A percentile compares a stretch with the other conserved stretches of the same genome.
phyloP scores from a whole-genome alignment of 2,797 vertebrate species.

The Syndactyla subalaris region DNA sequence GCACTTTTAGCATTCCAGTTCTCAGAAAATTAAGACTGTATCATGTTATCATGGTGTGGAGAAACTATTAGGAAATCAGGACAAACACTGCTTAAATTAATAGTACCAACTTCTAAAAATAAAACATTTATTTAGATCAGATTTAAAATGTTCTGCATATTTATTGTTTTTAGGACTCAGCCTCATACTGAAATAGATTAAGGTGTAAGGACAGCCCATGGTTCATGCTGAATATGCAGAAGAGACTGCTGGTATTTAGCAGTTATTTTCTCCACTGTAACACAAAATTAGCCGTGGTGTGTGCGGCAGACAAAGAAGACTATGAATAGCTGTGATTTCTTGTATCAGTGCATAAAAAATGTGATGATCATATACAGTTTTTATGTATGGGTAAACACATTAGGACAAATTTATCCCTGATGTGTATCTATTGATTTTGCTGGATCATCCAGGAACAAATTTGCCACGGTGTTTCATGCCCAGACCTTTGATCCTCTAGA shows the following conservation, averaged over 20 bases:
- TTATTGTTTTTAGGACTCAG: neutral
- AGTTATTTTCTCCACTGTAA: neutral
- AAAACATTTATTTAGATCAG: neutral
- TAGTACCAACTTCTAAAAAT: neutral
- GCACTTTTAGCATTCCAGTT: conserved; percentile 47
- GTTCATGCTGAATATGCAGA: neutral
- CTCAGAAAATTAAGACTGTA: conserved; percentile 66
- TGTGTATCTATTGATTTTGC: conserved; percentile 11
- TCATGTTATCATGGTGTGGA: neutral
- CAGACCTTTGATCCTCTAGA: conserved; percentile 1
- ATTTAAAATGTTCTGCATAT: neutral
- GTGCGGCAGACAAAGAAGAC: neutral
- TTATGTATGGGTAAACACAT: neutral
- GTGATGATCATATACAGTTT: neutral
- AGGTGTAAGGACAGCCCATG: neutral
- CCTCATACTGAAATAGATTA: neutral
- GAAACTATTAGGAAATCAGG: conserved; percentile 49
- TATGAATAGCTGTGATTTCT: conserved; percentile 18
- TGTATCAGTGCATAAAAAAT: neutral
- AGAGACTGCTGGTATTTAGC: neutral
- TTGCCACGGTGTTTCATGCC: neutral
- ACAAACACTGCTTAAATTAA: neutral
- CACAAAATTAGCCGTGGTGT: neutral
- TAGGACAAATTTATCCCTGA: conserved; percentile 15
- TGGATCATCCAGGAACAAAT: neutral